phyloP scores from a whole-genome alignment of 1,140 invertebrate genomes.

The Heliconius eleuchia region DNA sequence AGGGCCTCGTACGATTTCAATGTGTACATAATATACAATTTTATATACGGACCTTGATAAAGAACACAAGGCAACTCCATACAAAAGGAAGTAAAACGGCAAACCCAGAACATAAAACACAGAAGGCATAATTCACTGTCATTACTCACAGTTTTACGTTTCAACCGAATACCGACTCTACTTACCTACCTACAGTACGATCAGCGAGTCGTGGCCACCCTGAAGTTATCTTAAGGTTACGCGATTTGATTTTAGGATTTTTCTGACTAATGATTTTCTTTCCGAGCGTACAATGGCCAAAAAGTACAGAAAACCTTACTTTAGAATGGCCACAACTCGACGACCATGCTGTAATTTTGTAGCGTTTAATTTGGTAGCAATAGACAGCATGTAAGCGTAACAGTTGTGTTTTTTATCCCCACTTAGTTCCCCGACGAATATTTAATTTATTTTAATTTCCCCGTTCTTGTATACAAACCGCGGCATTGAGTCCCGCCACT shows the following conservation, averaged over 20 bases:
- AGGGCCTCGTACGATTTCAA: not conserved
- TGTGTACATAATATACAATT: not conserved
- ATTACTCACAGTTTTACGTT: constrained; percentile 48
- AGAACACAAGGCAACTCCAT: constrained; percentile 20
- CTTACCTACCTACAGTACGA: not conserved
- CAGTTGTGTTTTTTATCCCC: not conserved
- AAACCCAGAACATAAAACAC: constrained; percentile 41
- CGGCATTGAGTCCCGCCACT: not conserved
- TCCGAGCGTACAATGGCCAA: not conserved
- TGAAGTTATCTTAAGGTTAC: too few relatives aligned
- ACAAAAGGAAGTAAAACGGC: constrained; percentile 11
- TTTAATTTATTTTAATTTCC: not conserved
- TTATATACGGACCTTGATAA: not conserved
- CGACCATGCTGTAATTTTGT: too few relatives aligned
- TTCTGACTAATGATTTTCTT: too few relatives aligned
- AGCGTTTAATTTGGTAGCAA: too few relatives aligned
- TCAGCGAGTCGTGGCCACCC: too few relatives aligned
- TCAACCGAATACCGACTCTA: constrained; percentile 30
- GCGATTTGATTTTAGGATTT: too few relatives aligned
- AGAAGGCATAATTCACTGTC: constrained; percentile 46
- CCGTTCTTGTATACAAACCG: not conserved
- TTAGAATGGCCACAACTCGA: too few relatives aligned
- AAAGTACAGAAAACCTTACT: too few relatives aligned
- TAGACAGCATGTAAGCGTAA: not conserved
- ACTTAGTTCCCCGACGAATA: not conserved